phyloP scores from a whole-genome alignment of 2,113 vertebrate species.

The Felis chaus region DNA sequence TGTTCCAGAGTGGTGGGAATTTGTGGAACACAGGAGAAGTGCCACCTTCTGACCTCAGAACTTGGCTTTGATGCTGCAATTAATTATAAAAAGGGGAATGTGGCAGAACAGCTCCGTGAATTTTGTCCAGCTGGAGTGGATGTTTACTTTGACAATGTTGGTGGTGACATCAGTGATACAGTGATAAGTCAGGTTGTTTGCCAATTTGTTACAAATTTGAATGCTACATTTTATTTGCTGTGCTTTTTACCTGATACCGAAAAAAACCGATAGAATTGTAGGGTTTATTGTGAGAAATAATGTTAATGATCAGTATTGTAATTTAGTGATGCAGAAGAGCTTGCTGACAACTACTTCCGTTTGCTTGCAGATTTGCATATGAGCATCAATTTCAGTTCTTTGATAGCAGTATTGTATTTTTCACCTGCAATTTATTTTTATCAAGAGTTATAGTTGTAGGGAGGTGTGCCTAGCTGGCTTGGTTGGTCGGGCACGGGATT shows the following conservation, averaged over 20 bases:
- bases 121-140: slow-evolving; percentile 92
- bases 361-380: slow-evolving; percentile 9
- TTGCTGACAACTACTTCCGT: slow-evolving; percentile 8
- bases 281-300: slow-evolving; percentile 31
- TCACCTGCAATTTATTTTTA: slow-evolving; percentile 44
- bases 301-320: not conserved
- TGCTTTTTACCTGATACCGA: slow-evolving; percentile 24
- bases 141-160: slow-evolving; percentile 98
- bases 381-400: slow-evolving; percentile 39
- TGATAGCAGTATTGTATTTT: not conserved
- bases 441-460: slow-evolving; percentile 30
- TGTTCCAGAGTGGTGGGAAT: slow-evolving; percentile 94
- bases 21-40: slow-evolving; percentile 94
- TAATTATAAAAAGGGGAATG: slow-evolving; percentile 90
- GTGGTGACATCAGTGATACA: slow-evolving; percentile 92
- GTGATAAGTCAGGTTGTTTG: slow-evolving; percentile 90
- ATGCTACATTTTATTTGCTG: slow-evolving; percentile 2
- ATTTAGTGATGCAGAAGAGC: slow-evolving; percentile 19
- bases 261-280: not conserved
- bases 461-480: not conserved
- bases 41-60: slow-evolving; percentile 89
- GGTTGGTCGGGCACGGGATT: not conserved
- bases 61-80: slow-evolving; percentile 93
- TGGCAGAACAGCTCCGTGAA: slow-evolving; percentile 86
- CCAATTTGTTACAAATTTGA: slow-evolving; percentile 46